These are phyloP conservation scores for Myiopsitta monachus DNA, from an alignment of 2,113 vertebrate genomes.

Conservation along the genomic window DNA sequence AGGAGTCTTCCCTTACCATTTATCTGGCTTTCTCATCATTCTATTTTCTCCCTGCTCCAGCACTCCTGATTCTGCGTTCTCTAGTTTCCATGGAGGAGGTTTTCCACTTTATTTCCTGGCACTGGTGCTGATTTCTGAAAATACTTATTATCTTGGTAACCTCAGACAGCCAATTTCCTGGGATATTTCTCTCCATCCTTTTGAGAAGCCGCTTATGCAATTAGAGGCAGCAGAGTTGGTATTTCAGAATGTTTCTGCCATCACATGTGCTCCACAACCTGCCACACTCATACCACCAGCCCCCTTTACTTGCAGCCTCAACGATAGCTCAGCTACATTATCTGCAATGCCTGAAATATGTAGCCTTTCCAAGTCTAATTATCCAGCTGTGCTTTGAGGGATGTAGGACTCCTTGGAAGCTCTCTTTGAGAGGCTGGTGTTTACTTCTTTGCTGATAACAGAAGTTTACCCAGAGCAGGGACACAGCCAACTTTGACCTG, in stretches of 20 bases:
- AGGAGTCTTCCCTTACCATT: not conserved
- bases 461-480: not conserved
- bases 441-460: not conserved
- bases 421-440: not conserved
- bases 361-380: not conserved
- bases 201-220: not conserved
- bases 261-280: not conserved
- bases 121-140: not conserved
- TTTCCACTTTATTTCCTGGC: not conserved
- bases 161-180: not conserved
- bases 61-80: not conserved
- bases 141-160: not conserved
- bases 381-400: not conserved
- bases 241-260: not conserved
- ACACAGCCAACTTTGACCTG: not conserved
- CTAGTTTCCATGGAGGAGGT: not conserved
- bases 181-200: not conserved
- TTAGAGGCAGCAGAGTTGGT: not conserved
- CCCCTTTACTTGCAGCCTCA: not conserved
- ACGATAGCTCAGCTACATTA: not conserved
- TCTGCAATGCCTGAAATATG: not conserved
- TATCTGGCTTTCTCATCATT: not conserved
- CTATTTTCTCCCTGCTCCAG: not conserved
- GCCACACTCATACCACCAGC: not conserved
- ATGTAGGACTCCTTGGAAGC: not conserved